A percentile compares a stretch with the other conserved stretches of the same genome.
These are phyloP conservation scores for Lutjanus argentimaculatus DNA, from an alignment of 2,797 vertebrate genomes.

Conservation along the genomic window DNA sequence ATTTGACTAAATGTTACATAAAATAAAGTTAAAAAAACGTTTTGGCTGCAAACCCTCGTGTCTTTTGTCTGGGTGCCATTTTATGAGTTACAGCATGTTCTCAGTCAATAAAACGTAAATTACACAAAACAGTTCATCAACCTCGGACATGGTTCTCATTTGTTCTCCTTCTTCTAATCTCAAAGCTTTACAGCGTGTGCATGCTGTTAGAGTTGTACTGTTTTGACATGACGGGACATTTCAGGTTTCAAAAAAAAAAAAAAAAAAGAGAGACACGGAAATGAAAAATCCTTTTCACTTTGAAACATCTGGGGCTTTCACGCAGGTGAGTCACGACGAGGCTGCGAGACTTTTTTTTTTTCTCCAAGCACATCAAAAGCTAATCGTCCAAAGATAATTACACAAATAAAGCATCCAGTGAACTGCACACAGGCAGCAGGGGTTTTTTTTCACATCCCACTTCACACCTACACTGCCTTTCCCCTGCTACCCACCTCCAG, in stretches of 20 bases:
- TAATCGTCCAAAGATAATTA: constrained; percentile 53
- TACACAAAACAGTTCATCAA: neutral
- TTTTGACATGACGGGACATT: constrained; percentile 35
- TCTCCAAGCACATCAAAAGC: constrained; percentile 45
- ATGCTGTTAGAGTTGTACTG: constrained; percentile 23
- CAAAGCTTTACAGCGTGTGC: constrained; percentile 13
- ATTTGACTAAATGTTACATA: neutral
- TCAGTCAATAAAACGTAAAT: neutral
- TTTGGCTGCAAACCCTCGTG: constrained; percentile 4
- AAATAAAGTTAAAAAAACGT: too few relatives aligned
- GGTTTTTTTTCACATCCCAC: constrained; percentile 22
- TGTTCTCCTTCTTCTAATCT: constrained; percentile 23
- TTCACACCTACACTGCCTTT: constrained; percentile 23
- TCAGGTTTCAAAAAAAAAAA: constrained; percentile 2
- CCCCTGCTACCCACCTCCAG: neutral
- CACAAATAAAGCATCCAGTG: constrained; percentile 77
- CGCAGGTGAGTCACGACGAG: constrained; percentile 44
- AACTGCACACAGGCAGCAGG: constrained; percentile 63
- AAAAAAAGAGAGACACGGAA: neutral
- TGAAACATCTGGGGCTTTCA: constrained; percentile 51
- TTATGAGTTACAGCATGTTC: constrained; percentile 1
- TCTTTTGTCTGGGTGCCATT: neutral
- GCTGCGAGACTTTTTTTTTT: neutral
- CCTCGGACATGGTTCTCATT: constrained; percentile 6
- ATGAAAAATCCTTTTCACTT: constrained; percentile 22